Evolutionary conservation across 2,888 invertebrate species (phyloP).

Genomic region (Julus scandinavius): DNA sequence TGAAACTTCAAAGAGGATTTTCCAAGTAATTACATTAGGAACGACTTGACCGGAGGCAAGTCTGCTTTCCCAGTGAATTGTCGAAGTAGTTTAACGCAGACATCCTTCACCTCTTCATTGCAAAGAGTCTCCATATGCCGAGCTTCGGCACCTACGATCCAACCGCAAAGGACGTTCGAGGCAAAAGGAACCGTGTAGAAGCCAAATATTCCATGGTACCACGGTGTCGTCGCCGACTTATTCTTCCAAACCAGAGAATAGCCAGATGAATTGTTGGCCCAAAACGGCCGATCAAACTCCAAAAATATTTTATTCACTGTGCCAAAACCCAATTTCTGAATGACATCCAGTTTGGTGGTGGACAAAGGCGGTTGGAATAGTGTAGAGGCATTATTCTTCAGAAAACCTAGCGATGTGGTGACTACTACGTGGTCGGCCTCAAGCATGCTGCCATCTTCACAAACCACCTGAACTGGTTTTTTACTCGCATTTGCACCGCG

Average conservation of each 20-base stretch:
- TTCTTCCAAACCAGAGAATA: conserved; percentile 58
- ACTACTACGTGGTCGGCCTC: conserved; percentile 75
- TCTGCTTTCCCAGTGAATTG: conserved; percentile 43
- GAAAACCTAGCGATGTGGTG: conserved; percentile 76
- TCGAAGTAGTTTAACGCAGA: conserved; percentile 69
- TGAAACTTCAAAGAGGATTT: conserved; percentile 49
- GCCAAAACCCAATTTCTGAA: conserved; percentile 72
- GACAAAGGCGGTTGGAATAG: conserved; percentile 73
- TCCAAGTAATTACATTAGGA: background rate
- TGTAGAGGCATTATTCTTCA: conserved; percentile 71
- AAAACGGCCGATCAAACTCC: conserved; percentile 74
- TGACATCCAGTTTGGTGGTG: conserved; percentile 66
- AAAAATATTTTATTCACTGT: conserved; percentile 76
- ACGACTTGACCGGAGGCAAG: conserved; percentile 33
- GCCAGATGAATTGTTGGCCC: conserved; percentile 67
- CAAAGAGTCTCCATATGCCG: conserved; percentile 73
- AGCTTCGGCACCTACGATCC: conserved; percentile 75
- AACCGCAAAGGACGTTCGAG: conserved; percentile 74
- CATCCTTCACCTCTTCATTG: conserved; percentile 70
- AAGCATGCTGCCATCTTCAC: conserved; percentile 70
- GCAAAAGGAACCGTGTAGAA: conserved; percentile 76
- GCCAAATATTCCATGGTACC: conserved; percentile 76
- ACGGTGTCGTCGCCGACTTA: conserved; percentile 62
- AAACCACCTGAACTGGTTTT: conserved; percentile 59
- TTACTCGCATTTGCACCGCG: too few relatives aligned